phyloP scores from a whole-genome alignment of 1,140 invertebrate genomes.

The Charaxes varanes region DNA sequence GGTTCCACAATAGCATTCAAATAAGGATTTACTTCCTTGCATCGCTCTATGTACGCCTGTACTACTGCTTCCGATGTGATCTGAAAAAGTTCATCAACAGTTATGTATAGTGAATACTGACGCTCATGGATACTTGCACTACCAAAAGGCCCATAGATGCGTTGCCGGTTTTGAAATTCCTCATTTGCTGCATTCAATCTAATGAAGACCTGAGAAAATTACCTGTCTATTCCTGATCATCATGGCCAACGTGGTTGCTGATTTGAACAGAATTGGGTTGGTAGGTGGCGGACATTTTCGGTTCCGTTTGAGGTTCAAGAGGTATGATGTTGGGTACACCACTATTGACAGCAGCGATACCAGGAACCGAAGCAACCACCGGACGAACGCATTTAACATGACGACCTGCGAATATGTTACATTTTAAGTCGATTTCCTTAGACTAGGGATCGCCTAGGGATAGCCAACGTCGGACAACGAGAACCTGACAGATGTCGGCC shows the following conservation, averaged over 20 bases:
- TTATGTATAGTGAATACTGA: too few species aligned
- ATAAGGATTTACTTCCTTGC: conserved; percentile 82
- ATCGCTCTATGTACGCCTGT: conserved; percentile 80
- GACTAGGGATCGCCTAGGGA: too few species aligned
- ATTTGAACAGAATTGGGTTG: conserved; percentile 75
- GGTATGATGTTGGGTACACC: conserved; percentile 51
- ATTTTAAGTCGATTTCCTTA: neutral
- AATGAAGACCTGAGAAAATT: too few species aligned
- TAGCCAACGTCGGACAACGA: too few species aligned
- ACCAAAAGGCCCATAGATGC: too few species aligned
- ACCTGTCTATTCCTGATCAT: conserved; percentile 79
- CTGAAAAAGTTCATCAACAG: too few species aligned
- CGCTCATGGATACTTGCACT: too few species aligned
- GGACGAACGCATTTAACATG: conserved; percentile 56
- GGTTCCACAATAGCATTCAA: conserved; percentile 86
- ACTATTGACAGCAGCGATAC: conserved; percentile 57
- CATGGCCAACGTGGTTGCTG: conserved; percentile 75
- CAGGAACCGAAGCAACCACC: conserved; percentile 52
- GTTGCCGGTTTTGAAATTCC: too few species aligned
- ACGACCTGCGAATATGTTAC: conserved; percentile 40
- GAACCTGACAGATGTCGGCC: too few species aligned
- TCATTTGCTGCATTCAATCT: too few species aligned
- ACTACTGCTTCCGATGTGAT: conserved; percentile 80
- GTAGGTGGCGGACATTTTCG: conserved; percentile 75
- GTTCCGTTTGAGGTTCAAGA: conserved; percentile 61